Percentiles rank a stretch among this genome's conserved stretches.
These are phyloP conservation scores for Osmerus eperlanus DNA, from an alignment of 2,113 vertebrate species.

Conservation along the genomic window DNA sequence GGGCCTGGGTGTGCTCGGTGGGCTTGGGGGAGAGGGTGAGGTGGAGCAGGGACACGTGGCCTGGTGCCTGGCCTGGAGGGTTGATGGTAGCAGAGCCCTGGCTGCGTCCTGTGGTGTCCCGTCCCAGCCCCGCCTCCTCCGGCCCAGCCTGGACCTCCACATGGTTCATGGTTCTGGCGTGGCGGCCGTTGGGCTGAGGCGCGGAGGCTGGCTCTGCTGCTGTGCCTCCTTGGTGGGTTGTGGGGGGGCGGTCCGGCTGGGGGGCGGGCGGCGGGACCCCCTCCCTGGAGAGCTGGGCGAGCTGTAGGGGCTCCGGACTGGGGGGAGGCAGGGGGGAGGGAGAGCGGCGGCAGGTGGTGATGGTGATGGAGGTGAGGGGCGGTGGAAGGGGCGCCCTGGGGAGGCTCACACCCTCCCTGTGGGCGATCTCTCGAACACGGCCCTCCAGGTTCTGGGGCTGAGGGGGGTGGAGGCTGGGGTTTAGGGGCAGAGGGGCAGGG, in stretches of 20 bases:
- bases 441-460: conserved; percentile 26
- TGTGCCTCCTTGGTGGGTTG: neutral
- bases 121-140: neutral
- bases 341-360: conserved; percentile 62
- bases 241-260: neutral
- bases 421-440: conserved; percentile 47
- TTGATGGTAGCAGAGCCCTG: neutral
- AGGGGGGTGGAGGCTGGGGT: neutral
- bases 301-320: conserved; percentile 37
- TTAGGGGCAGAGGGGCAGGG: neutral
- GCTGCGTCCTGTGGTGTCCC: neutral
- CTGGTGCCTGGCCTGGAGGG: conserved; percentile 22
- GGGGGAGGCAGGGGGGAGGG: conserved; percentile 44
- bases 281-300: conserved; percentile 31
- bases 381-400: conserved; percentile 19
- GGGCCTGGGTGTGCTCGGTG: neutral
- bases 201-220: neutral
- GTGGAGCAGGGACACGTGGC: conserved; percentile 72
- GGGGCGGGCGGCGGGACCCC: neutral
- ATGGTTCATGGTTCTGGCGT: too few relatives aligned
- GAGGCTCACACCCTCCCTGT: conserved; percentile 49
- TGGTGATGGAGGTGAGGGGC: conserved; percentile 69
- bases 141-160: too few relatives aligned
- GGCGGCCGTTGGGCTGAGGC: too few relatives aligned
- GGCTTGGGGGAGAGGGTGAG: conserved; percentile 73